Conservation (phyloP, 2,888 invertebrate genomes). For the Drosophila rubida region DNA sequence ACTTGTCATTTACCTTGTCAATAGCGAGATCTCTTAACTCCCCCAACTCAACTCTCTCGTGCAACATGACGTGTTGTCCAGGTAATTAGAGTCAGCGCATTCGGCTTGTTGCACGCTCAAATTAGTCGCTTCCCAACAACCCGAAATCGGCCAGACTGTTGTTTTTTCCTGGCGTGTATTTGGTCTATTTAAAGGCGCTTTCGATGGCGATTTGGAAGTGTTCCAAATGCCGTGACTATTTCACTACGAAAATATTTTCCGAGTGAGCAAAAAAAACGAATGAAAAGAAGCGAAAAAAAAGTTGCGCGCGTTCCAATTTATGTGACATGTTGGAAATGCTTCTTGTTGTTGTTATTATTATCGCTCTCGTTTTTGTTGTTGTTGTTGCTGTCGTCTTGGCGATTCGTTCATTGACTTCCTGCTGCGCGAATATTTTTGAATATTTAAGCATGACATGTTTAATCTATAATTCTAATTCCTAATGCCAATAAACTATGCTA, state of each 20-base stretch:
- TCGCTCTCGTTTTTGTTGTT: conserved; percentile 10
- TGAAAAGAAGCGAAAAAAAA: conserved; percentile 16
- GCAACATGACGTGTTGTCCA: conserved; percentile 21
- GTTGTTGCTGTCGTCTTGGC: conserved; percentile 17
- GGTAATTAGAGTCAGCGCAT: conserved; percentile 61
- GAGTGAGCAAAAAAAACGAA: conserved; percentile 49
- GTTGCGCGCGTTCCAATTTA: conserved; percentile 67
- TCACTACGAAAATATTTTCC: conserved; percentile 53
- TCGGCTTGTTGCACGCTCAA: conserved; percentile 15
- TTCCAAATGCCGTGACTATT: conserved; percentile 75
- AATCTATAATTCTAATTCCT: conserved; percentile 6
- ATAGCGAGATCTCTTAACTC: conserved; percentile 29
- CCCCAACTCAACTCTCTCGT: conserved; percentile 5
- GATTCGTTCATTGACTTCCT: conserved; percentile 54
- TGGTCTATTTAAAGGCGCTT: conserved; percentile 57
- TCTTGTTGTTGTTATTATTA: conserved; percentile 26
- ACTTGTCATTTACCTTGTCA: conserved; percentile 59
- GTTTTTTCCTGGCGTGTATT: conserved; percentile 15
- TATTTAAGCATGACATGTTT: conserved; percentile 23
- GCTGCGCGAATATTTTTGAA: conserved; percentile 23
- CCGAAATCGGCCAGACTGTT: conserved; percentile 37
- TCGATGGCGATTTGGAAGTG: conserved; percentile 62
- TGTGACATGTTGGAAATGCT: conserved; percentile 65
- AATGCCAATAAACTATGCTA: background rate
- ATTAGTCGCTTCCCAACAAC: conserved; percentile 20